phyloP scores from a whole-genome alignment of 2,797 vertebrate species.

The Pogonophryne albipinna region DNA sequence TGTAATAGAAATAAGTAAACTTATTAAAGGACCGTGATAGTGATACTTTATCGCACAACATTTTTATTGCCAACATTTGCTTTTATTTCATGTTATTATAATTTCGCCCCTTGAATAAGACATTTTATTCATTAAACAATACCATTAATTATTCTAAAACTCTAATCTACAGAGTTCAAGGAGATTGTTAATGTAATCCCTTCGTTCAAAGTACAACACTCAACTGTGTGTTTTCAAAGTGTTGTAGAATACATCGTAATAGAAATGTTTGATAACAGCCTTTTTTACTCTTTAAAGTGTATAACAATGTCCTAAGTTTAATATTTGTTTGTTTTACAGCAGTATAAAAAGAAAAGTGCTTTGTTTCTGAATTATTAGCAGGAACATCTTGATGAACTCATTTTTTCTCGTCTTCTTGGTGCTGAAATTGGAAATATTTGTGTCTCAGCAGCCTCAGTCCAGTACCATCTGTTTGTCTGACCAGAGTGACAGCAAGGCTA shows the following conservation, averaged over 20 bases:
- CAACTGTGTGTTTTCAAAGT: neutral
- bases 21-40: neutral
- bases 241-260: neutral
- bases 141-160: neutral
- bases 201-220: neutral
- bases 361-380: neutral
- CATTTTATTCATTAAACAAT: neutral
- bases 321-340: neutral
- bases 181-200: neutral
- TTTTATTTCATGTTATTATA: neutral
- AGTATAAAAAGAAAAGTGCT: neutral
- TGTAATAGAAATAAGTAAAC: too few species aligned
- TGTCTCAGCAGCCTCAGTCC: conserved; percentile 29
- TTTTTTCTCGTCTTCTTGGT: conserved; percentile 19
- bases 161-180: neutral
- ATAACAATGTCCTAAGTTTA: neutral
- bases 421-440: conserved; percentile 27
- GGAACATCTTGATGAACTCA: neutral
- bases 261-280: neutral
- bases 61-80: neutral
- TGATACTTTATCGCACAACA: conserved; percentile 4
- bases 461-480: conserved; percentile 61
- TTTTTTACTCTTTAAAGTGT: neutral
- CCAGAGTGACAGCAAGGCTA: conserved; percentile 60
- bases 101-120: neutral